Evolutionary conservation across 2,888 invertebrate species (phyloP).

Genomic region (Sinhomidia bicolor): DNA sequence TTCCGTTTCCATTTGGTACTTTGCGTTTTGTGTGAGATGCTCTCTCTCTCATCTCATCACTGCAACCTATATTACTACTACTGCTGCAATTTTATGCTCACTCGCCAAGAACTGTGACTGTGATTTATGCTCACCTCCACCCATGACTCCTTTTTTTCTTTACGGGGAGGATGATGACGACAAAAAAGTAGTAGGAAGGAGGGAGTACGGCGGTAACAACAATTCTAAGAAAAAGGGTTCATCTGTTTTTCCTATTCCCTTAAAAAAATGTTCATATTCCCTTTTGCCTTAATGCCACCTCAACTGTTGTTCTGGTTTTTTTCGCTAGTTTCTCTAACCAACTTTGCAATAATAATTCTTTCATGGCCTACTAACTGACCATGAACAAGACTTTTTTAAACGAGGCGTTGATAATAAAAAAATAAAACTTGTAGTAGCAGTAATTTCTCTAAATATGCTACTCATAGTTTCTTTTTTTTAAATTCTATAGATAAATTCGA

Average conservation of each 20-base stretch:
- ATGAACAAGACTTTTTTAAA: background rate
- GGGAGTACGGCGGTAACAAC: background rate
- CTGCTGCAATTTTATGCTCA: slow-evolving; percentile 16
- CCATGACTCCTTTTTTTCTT: background rate
- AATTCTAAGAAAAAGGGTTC: background rate
- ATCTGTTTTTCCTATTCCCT: background rate
- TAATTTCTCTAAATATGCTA: no score
- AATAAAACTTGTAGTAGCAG: slow-evolving; percentile 9
- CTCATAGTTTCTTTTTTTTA: no score
- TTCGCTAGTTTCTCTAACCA: no score
- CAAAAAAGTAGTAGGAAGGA: background rate
- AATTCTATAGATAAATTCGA: background rate
- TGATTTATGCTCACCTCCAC: slow-evolving; percentile 29
- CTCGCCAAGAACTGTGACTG: slow-evolving; percentile 38
- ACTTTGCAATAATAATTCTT: slow-evolving; percentile 25
- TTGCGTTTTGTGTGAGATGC: no score
- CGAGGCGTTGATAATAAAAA: background rate
- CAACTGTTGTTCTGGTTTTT: no score
- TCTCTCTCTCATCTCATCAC: no score
- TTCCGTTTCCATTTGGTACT: no score
- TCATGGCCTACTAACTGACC: background rate
- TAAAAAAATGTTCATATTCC: no score
- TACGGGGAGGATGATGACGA: background rate
- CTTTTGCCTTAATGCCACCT: no score
- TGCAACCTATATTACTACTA: background rate